Evolutionary conservation across 1,140 invertebrate genomes (phyloP).

Genomic region (Drosophila ambigua): DNA sequence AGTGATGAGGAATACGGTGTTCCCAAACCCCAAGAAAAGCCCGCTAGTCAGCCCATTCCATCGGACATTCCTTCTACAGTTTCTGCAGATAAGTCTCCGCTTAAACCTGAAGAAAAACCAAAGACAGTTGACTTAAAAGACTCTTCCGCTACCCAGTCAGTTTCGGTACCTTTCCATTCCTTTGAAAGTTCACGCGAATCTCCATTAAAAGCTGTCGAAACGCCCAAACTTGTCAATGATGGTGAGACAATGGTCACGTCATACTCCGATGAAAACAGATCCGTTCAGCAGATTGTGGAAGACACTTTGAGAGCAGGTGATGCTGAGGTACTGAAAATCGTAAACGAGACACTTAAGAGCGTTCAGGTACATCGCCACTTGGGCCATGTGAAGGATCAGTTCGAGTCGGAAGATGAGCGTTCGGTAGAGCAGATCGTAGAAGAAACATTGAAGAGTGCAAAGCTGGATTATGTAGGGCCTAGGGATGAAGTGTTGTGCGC

Average conservation of each 20-base stretch:
- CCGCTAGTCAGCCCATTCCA: neutral
- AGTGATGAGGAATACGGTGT: constrained; percentile 9
- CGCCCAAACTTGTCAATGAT: too few species aligned
- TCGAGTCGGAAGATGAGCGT: constrained; percentile 17
- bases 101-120: constrained; percentile 6
- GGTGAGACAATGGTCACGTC: neutral
- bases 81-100: neutral
- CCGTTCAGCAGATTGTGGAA: constrained; percentile 69
- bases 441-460: constrained; percentile 58
- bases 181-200: neutral
- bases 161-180: neutral
- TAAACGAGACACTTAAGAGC: constrained; percentile 58
- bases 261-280: constrained; percentile 41
- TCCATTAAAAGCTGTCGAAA: constrained; percentile 1
- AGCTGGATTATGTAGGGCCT: neutral
- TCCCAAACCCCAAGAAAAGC: constrained; percentile 1
- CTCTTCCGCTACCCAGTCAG: neutral
- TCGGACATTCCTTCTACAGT: neutral
- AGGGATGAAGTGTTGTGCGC: neutral
- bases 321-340: constrained; percentile 65
- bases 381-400: constrained; percentile 1
- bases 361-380: constrained; percentile 26
- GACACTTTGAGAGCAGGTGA: constrained; percentile 69
- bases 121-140: neutral
- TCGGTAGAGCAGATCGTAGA: constrained; percentile 64